These are phyloP conservation scores for Solenopsis fugax DNA, from an alignment of 1,140 invertebrate species.

Conservation along the genomic window DNA sequence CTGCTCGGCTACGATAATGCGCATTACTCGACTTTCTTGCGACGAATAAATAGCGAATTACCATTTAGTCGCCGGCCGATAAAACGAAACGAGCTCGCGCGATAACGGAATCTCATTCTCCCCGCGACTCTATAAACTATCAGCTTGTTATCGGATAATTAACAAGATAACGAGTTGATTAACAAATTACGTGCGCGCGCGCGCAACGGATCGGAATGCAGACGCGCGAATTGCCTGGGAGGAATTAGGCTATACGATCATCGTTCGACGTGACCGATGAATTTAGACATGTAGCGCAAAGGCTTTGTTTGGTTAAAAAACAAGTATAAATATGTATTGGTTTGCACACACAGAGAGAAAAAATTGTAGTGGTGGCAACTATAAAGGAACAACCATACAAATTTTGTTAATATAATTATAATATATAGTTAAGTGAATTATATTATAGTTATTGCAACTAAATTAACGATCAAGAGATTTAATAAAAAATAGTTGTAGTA, in stretches of 20 bases:
- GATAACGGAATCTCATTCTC: constrained; percentile 78
- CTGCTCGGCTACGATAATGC: constrained; percentile 65
- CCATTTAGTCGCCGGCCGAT: constrained; percentile 81
- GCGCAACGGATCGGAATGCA: not conserved
- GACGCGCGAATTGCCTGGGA: not conserved
- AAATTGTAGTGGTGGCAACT: too few relatives aligned
- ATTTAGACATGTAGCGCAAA: not conserved
- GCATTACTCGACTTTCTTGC: constrained; percentile 66
- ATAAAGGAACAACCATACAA: too few relatives aligned
- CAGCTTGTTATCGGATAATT: constrained; percentile 77
- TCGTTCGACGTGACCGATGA: not conserved
- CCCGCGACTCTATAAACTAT: constrained; percentile 67
- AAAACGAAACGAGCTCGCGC: constrained; percentile 78
- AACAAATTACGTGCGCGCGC: constrained; percentile 71
- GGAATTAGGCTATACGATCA: not conserved
- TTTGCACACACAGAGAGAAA: too few relatives aligned
- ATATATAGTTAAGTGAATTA: too few relatives aligned
- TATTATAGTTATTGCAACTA: too few relatives aligned
- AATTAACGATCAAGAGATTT: too few relatives aligned
- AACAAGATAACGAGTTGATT: constrained; percentile 74
- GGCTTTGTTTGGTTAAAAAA: not conserved
- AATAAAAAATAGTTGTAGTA: too few relatives aligned
- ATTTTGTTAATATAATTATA: too few relatives aligned
- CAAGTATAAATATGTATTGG: not conserved
- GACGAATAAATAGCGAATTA: constrained; percentile 82